Conservation (phyloP, 2,113 vertebrate genomes). For the Poecilia latipinna region DNA sequence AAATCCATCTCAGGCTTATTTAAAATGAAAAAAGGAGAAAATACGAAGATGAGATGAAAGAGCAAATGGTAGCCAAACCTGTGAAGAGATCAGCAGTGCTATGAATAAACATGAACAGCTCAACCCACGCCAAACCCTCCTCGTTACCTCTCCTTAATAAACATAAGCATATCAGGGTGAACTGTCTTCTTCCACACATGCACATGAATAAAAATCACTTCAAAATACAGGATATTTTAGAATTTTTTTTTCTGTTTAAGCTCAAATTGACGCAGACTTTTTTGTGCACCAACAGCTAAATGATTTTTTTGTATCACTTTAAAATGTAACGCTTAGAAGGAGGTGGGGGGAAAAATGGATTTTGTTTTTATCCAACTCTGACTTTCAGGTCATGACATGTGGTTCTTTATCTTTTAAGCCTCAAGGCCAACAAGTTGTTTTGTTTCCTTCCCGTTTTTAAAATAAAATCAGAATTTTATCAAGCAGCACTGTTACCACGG, state of each 20-base stretch:
- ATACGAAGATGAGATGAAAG: constrained; percentile 3
- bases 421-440: constrained; percentile 42
- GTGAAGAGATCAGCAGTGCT: constrained; percentile 59
- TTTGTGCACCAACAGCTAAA: no score
- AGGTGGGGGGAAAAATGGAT: background rate
- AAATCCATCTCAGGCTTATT: constrained; percentile 3
- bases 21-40: constrained; percentile 11
- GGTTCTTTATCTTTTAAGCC: constrained; percentile 23
- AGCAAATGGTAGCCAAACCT: constrained; percentile 57
- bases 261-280: background rate
- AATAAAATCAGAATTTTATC: constrained; percentile 51
- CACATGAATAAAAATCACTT: background rate
- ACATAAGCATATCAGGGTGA: constrained; percentile 24
- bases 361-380: constrained; percentile 22
- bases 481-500: constrained; percentile 72
- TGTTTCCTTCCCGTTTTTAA: background rate
- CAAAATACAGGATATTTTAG: background rate
- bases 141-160: constrained; percentile 48
- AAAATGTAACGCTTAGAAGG: no score
- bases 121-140: constrained; percentile 56
- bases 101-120: constrained; percentile 73
- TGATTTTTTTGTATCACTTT: no score
- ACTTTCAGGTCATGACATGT: constrained; percentile 22
- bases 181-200: background rate
- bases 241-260: background rate